Evolutionary conservation across 2,113 vertebrate species (phyloP).

Genomic region (Illadopsis cleaveri): DNA sequence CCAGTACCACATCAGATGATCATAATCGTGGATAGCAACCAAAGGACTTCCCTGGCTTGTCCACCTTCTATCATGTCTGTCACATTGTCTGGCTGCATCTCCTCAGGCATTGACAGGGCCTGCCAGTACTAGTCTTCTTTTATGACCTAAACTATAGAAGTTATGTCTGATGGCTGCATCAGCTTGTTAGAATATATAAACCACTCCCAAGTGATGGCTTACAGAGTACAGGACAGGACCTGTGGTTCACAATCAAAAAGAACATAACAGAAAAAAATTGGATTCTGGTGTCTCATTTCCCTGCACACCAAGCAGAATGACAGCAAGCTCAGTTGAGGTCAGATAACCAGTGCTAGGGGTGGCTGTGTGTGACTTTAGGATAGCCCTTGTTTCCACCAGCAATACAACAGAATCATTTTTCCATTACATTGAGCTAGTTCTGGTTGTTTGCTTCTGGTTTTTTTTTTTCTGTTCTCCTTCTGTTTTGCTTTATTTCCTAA

Average conservation of each 20-base stretch:
- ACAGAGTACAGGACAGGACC: neutral
- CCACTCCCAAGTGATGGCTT: neutral
- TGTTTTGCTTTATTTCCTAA: neutral
- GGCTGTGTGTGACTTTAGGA: neutral
- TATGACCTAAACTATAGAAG: neutral
- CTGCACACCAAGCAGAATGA: neutral
- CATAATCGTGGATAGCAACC: neutral
- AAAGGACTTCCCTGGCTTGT: neutral
- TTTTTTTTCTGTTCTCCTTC: neutral
- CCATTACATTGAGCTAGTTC: neutral
- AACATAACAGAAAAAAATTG: neutral
- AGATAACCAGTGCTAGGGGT: neutral
- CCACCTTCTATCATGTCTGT: neutral
- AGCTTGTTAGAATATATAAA: neutral
- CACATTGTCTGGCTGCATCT: neutral
- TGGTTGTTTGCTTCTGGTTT: neutral
- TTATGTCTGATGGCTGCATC: neutral
- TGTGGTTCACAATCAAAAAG: neutral
- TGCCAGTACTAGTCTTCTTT: neutral
- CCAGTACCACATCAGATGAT: neutral
- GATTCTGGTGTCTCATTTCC: neutral
- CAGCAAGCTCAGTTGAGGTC: neutral
- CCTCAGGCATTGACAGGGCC: neutral
- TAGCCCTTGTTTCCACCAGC: neutral
- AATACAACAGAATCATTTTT: neutral